Evolutionary conservation across 2,888 invertebrate genomes (phyloP).

Genomic region (Mythimna ferrago): DNA sequence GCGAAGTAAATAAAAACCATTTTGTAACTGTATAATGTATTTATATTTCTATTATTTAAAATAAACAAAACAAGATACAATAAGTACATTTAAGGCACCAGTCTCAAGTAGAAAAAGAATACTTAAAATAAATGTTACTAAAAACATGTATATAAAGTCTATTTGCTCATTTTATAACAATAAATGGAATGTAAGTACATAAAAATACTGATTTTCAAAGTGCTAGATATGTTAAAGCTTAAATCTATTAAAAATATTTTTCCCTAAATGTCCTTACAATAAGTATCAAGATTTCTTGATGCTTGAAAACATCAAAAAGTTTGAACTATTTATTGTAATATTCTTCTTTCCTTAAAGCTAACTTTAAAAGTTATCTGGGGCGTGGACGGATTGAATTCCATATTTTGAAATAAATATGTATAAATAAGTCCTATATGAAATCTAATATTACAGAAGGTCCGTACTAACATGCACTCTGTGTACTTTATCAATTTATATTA

Average conservation of each 20-base stretch:
- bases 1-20: constrained; percentile 15
- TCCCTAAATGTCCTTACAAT: neutral
- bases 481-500: neutral
- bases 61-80: constrained; percentile 49
- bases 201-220: constrained; percentile 29
- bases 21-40: constrained; percentile 31
- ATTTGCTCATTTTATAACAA: constrained; percentile 35
- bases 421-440: neutral
- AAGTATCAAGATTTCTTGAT: neutral
- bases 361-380: constrained; percentile 42
- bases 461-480: neutral
- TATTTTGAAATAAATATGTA: constrained; percentile 5
- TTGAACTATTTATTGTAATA: neutral
- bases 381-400: constrained; percentile 41
- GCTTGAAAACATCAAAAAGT: neutral
- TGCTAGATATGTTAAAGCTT: neutral
- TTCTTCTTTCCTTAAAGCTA: neutral
- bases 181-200: constrained; percentile 47
- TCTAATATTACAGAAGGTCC: constrained; percentile 7
- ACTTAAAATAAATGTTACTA: constrained; percentile 13
- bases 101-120: constrained; percentile 28
- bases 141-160: neutral
- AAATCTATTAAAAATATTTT: neutral
- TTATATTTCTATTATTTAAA: constrained; percentile 41
- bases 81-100: constrained; percentile 59